Evolutionary conservation across 2,797 vertebrate species (phyloP).

Genomic region (Clarias pachynema): DNA sequence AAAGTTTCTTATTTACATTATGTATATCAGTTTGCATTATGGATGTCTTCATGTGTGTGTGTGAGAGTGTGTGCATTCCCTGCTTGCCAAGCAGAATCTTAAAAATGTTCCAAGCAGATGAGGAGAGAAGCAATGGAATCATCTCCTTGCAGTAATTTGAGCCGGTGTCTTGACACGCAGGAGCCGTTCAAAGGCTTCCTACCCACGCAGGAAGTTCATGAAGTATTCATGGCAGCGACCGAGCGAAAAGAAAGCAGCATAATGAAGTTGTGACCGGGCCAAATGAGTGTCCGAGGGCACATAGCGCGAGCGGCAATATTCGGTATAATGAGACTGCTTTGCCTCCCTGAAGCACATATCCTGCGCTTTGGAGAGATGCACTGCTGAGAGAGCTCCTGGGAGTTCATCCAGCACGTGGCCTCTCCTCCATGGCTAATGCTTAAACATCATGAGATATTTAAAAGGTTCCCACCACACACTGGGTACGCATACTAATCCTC

Average conservation of each 20-base stretch:
- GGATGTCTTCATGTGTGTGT: background rate
- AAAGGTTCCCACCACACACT: conserved; percentile 12
- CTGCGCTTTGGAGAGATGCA: conserved; percentile 25
- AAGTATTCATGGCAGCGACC: conserved; percentile 54
- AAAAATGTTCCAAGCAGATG: background rate
- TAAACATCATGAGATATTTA: conserved; percentile 28
- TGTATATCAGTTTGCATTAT: conserved; percentile 19
- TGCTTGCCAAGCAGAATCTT: background rate
- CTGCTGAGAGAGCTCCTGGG: background rate
- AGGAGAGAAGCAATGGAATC: background rate
- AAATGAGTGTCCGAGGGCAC: conserved; percentile 48
- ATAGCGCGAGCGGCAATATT: conserved; percentile 44
- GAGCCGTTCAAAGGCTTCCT: conserved; percentile 42
- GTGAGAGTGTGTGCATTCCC: background rate
- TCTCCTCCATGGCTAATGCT: conserved; percentile 15
- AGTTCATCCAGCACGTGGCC: conserved; percentile 23
- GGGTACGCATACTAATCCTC: conserved; percentile 8
- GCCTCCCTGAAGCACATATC: conserved; percentile 21
- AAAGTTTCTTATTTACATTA: background rate
- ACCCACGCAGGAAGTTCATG: conserved; percentile 49
- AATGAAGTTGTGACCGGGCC: conserved; percentile 59
- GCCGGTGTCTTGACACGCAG: conserved; percentile 17
- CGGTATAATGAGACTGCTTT: conserved; percentile 56
- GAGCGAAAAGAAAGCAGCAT: conserved; percentile 44
- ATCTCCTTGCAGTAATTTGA: conserved; percentile 28